A percentile compares a stretch with the other conserved stretches of the same genome.
These are phyloP conservation scores for Discoglossus pictus DNA, from an alignment of 2,797 vertebrate genomes.

Conservation along the genomic window DNA sequence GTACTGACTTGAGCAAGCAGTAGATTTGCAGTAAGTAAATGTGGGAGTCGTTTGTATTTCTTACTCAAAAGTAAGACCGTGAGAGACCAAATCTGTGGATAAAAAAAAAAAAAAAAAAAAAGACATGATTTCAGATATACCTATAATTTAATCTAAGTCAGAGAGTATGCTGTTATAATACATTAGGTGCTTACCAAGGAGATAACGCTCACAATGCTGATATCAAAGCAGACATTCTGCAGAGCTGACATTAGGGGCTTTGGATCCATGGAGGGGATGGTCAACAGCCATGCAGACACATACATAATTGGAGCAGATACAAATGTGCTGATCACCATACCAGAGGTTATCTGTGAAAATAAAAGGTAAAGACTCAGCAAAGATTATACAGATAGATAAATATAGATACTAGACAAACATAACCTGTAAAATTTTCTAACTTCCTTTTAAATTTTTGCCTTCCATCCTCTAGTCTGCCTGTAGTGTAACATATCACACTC, in stretches of 20 bases:
- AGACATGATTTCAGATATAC: too few relatives aligned
- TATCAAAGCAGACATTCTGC: constrained; percentile 89
- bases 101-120: constrained; percentile 27
- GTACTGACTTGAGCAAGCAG: constrained; percentile 90
- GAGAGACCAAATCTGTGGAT: constrained; percentile 86
- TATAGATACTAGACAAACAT: too few relatives aligned
- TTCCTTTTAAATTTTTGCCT: too few relatives aligned
- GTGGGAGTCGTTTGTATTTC: constrained; percentile 87
- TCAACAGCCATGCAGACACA: constrained; percentile 92
- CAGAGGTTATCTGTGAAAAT: constrained; percentile 84
- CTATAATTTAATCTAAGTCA: too few relatives aligned
- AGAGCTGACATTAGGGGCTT: constrained; percentile 80
- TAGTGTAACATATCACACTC: too few relatives aligned
- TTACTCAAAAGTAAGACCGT: constrained; percentile 87
- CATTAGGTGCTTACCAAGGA: constrained; percentile 78
- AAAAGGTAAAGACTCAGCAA: constrained; percentile 6
- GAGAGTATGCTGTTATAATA: neutral
- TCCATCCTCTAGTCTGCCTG: neutral
- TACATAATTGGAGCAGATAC: constrained; percentile 98
- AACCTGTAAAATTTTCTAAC: too few relatives aligned
- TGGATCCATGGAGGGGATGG: constrained; percentile 87
- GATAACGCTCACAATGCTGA: constrained; percentile 89
- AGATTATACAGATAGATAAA: too few relatives aligned
- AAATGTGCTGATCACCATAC: constrained; percentile 96
- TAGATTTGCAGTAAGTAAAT: constrained; percentile 88